A percentile compares a stretch with the other conserved stretches of the same genome.
phyloP scores from a whole-genome alignment of 1,140 invertebrate species.

The Pogonognathellus flavescens region DNA sequence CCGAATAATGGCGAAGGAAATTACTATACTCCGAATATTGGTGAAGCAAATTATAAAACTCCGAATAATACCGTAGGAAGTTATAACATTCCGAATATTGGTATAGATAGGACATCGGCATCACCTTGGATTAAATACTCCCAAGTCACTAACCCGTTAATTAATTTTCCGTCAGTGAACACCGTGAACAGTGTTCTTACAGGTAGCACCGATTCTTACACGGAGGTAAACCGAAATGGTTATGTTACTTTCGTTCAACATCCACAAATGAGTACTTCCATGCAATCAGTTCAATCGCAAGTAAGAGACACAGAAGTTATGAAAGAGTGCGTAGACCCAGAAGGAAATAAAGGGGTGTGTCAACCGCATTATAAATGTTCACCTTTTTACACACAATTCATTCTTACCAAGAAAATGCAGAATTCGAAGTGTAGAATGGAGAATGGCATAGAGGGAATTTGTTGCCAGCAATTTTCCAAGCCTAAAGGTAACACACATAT shows the following conservation, averaged over 20 bases:
- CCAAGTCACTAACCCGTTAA: too few relatives aligned
- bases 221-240: not conserved
- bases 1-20: too few relatives aligned
- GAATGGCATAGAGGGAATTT: not conserved
- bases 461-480: not conserved
- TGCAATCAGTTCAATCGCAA: not conserved
- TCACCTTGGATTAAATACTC: too few relatives aligned
- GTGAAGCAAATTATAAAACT: not conserved
- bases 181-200: too few relatives aligned
- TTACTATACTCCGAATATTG: not conserved
- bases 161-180: too few relatives aligned
- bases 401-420: constrained; percentile 2
- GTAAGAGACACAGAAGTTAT: not conserved
- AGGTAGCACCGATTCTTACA: not conserved
- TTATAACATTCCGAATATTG: not conserved
- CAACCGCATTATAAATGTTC: constrained; percentile 15
- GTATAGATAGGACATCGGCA: not conserved
- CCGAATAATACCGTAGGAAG: too few relatives aligned
- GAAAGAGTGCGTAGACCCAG: not conserved
- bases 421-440: not conserved
- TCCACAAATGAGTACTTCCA: not conserved
- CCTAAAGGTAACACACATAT: constrained; percentile 14
- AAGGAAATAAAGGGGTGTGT: constrained; percentile 29
- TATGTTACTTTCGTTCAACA: not conserved
- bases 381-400: not conserved